Conservation (phyloP, 1,140 invertebrate genomes). For the Cherax quadricarinatus region DNA sequence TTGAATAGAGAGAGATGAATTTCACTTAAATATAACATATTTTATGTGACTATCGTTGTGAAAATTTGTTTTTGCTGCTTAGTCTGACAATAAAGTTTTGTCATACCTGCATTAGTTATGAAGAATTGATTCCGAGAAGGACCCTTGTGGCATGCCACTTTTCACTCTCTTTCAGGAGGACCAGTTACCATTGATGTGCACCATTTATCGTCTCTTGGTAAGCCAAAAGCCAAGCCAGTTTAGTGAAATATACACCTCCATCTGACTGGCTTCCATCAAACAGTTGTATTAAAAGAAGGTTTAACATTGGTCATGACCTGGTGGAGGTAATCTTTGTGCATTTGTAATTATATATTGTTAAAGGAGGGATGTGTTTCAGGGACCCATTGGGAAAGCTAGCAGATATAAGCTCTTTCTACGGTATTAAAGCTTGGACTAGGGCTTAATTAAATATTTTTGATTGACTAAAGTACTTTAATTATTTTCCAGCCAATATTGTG, state of each 20-base stretch:
- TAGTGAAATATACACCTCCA: constrained; percentile 22
- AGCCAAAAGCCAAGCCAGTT: constrained; percentile 27
- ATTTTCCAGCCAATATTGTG: constrained; percentile 66
- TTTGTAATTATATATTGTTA: neutral
- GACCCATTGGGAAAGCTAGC: constrained; percentile 3
- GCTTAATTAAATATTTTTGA: neutral
- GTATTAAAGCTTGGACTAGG: neutral
- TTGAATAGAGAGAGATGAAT: neutral
- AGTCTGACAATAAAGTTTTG: neutral
- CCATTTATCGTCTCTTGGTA: constrained; percentile 28
- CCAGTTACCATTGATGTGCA: constrained; percentile 35
- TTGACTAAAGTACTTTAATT: constrained; percentile 6
- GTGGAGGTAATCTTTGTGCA: constrained; percentile 12
- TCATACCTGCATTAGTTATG: neutral
- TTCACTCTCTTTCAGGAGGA: constrained; percentile 37
- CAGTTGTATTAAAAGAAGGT: neutral
- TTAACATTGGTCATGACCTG: constrained; percentile 23
- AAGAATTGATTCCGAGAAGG: constrained; percentile 36
- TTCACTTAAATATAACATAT: neutral
- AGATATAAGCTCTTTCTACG: constrained; percentile 3
- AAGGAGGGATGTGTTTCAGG: neutral
- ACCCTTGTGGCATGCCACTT: constrained; percentile 32
- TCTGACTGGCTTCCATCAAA: constrained; percentile 14
- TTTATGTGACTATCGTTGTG: neutral
- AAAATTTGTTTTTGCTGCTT: neutral